Percentiles rank a stretch among this genome's conserved stretches.
Evolutionary conservation across 1,140 invertebrate species (phyloP).

Genomic region (Ostrea denselamellosa): DNA sequence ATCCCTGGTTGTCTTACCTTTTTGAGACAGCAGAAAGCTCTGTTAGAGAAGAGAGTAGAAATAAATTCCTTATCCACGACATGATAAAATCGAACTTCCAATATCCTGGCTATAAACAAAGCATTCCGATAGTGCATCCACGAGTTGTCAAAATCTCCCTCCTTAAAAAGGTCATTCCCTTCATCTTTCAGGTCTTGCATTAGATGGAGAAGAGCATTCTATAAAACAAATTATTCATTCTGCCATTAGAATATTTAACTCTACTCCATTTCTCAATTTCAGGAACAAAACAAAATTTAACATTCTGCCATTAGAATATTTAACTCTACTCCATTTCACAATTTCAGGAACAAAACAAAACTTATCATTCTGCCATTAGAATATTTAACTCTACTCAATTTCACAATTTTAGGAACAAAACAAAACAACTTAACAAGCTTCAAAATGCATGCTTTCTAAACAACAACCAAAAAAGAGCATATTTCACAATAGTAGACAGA

Average conservation of each 20-base stretch:
- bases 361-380: neutral
- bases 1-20: slow-evolving; percentile 55
- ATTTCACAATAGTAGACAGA: no score
- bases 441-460: no score
- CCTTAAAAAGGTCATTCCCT: slow-evolving; percentile 68
- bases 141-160: slow-evolving; percentile 61
- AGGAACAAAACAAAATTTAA: neutral
- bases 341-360: neutral
- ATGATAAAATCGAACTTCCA: slow-evolving; percentile 65
- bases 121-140: slow-evolving; percentile 67
- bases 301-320: neutral
- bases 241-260: neutral
- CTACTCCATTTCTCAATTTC: neutral
- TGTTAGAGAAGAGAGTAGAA: slow-evolving; percentile 68
- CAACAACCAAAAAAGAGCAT: no score
- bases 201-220: slow-evolving; percentile 61
- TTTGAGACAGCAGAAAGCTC: slow-evolving; percentile 68
- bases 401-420: neutral
- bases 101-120: slow-evolving; percentile 61
- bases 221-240: slow-evolving; percentile 17
- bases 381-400: neutral
- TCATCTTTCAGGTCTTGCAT: slow-evolving; percentile 73
- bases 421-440: neutral
- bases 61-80: slow-evolving; percentile 66
- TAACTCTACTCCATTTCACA: neutral